Base-by-base conservation (phyloP, 2,888 invertebrate species). In the Acrobasis repandana region DNA sequence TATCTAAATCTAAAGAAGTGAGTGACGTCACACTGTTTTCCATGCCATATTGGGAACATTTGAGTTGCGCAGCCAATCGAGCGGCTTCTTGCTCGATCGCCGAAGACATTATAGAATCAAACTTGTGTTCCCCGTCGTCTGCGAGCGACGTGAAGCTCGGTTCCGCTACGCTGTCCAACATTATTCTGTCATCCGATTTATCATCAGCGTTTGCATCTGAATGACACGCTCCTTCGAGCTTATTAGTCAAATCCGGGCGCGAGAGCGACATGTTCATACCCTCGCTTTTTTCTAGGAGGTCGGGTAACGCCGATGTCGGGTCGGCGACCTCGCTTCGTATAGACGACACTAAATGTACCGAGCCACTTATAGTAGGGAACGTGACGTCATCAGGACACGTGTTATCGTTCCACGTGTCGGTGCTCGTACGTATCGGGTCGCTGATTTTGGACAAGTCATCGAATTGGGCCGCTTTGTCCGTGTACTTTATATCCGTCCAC, bases 321-420 rank as follows among this genome's bases (percentile, higher is more conserved):
- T 93, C 90, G 1, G 82, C 87, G 3, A 85, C 82, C 68, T 95
- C 95, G 70, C 95, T 95, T 61, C 93, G 93, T 63, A 96, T 93
- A 0, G 96, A 96, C 0, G 94, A 93, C 2, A 95, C 93, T 73
- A 95, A 89, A 0, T 96, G 96, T 0, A 95, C 95, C 43, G 96
- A 95, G 38, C 95, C 94, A 68, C 96, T 96, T 60, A 97, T 94
- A 57, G 96, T 96, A 0, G 97, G 97, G 80, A 96, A 96, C 0
- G 96, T 96, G 38, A 96, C 92, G 77, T 96, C 96, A 79, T 96
- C 96, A 0, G 95, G 95, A 58, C 95, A 95, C 0, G 95, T 95
- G 79, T 96, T 95, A 61, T 97, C 96, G 74, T 96, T 96, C 96
- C 97, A 97, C 0, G 96, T 96, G 77, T 96, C 96, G 16, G 93